Conservation (phyloP, 2,888 invertebrate species). For the Invenusta paracnida region DNA sequence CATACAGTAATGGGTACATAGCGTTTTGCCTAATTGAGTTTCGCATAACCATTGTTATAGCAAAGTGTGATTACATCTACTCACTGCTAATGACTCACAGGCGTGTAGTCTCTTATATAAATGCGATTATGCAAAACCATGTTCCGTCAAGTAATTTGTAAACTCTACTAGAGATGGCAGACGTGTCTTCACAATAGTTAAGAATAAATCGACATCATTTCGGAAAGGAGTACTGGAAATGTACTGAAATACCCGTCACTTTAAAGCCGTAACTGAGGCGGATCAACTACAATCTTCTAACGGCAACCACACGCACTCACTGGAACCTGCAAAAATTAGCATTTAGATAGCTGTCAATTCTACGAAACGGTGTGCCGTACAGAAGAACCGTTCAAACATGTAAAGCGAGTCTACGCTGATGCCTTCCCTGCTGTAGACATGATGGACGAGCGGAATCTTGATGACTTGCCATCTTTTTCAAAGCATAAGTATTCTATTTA, state of each 20-base stretch:
- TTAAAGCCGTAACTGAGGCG: neutral
- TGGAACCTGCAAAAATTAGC: too few relatives aligned
- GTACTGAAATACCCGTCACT: too few relatives aligned
- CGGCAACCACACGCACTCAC: neutral
- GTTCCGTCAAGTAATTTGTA: neutral
- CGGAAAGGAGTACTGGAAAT: too few relatives aligned
- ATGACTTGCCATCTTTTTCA: neutral
- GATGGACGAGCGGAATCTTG: neutral
- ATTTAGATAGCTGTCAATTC: too few relatives aligned
- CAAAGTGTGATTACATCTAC: too few relatives aligned
- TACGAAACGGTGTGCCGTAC: too few relatives aligned
- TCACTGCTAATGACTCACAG: neutral
- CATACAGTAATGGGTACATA: too few relatives aligned
- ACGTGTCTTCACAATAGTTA: neutral
- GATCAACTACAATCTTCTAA: neutral
- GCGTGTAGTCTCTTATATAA: neutral
- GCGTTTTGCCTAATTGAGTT: too few relatives aligned
- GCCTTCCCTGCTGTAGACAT: neutral
- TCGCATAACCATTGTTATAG: too few relatives aligned
- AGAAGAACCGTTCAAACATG: too few relatives aligned
- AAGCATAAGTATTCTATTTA: neutral
- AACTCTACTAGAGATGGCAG: neutral
- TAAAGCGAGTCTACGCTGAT: too few relatives aligned
- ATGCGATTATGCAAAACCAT: neutral
- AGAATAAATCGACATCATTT: neutral